Evolutionary conservation across 2,888 invertebrate species (phyloP), one percentile per base, ranked within the genome.

Genomic region (Cantharis lateralis): DNA sequence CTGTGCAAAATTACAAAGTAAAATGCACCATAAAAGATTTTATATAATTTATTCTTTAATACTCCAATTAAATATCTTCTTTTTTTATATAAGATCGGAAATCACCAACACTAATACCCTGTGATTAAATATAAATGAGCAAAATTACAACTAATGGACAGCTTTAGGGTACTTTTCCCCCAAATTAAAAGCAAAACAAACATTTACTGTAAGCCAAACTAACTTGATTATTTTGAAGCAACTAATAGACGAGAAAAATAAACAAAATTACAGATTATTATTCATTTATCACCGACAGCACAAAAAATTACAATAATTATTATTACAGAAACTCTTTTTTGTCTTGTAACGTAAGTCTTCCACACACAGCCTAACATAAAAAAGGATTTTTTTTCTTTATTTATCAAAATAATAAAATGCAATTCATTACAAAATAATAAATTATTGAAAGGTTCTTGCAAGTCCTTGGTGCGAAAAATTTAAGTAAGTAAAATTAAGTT

Each of bases 91-190:
- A 66, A 16, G 24, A 28, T 63, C 26, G 28, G 20, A 64, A 63
- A 62, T 18, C 62, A 73, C 68, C 68, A 68, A 69, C 15, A 48
- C 18, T 16, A 68, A 69, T 73, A 73, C 73, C 73, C 69, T 73
- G 73, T 63, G 32, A 48, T 73, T 73, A 73, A 68, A 72, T 48
- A 28, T 72, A 72, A 73, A 73, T 73, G 73, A 73, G 73, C 73
- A 68, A 73, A 72, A 73, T 26, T 73, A 73, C 15, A 73, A 15
- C 73, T 69, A 69, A 73, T 73, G 69, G 73, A 73, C 73, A 69
- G 73, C 68, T 73, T 66, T 69, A 62, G 69, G 73, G 73, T 64
- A 72, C 28, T 62, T 48, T n/a, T n/a, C 68, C 73, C 69, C 62
- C 62, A 18, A 18, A 62, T 73, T 24, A 15, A 61, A 68, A 69